A percentile compares a stretch with the other conserved stretches of the same genome.
Conservation (phyloP, 1,140 invertebrate species). For the Drosophila arawakana region DNA sequence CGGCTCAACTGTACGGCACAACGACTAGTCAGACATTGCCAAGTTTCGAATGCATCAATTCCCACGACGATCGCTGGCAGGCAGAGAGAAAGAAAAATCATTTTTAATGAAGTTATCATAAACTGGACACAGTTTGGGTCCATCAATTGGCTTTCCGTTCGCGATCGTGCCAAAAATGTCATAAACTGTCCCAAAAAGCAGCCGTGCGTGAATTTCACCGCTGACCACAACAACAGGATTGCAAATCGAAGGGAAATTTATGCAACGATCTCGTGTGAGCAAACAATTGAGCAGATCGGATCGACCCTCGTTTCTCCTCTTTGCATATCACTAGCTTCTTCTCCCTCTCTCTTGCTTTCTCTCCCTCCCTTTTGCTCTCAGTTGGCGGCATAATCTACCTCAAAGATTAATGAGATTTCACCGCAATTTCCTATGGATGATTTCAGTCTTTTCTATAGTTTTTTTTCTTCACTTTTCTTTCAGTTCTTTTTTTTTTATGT, state of each 20-base stretch:
- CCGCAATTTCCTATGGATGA: conserved; percentile 58
- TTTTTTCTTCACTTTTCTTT: conserved; percentile 12
- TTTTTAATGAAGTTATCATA: conserved; percentile 79
- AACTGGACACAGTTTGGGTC: conserved; percentile 31
- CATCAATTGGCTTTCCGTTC: conserved; percentile 5
- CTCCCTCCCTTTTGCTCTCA: not conserved
- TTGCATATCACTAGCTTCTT: conserved; percentile 56
- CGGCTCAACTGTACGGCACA: not conserved
- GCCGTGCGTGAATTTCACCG: conserved; percentile 66
- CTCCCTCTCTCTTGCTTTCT: not conserved
- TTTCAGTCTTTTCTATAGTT: conserved; percentile 11
- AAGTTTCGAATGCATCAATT: conserved; percentile 31
- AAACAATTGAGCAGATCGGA: conserved; percentile 24
- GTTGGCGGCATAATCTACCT: conserved; percentile 40
- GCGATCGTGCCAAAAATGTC: conserved; percentile 19
- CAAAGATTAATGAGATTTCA: conserved; percentile 78
- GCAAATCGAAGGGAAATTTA: conserved; percentile 67
- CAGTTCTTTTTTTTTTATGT: conserved; percentile 23
- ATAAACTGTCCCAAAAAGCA: conserved; percentile 51
- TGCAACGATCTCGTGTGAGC: conserved; percentile 52
- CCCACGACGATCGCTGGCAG: conserved; percentile 56
- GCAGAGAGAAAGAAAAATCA: conserved; percentile 31
- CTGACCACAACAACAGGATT: conserved; percentile 64
- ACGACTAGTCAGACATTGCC: not conserved
- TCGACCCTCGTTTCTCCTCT: conserved; percentile 53